A percentile compares a stretch with the other conserved stretches of the same genome.
These are phyloP conservation scores for Holothuria leucospilota DNA, from an alignment of 53 echinoderm and acorn worm genomes.

Conservation along the genomic window DNA sequence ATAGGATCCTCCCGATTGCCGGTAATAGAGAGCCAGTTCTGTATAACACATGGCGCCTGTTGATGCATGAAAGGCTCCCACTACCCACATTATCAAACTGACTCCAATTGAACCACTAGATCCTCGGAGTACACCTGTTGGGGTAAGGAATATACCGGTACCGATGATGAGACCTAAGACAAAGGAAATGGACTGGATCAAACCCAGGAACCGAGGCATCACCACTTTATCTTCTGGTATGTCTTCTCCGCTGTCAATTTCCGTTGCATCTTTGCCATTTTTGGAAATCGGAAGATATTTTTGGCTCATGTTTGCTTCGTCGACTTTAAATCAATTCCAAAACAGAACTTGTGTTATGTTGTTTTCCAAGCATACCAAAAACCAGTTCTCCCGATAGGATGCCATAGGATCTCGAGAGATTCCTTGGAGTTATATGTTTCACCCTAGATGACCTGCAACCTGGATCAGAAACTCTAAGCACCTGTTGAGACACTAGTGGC, in stretches of 20 bases:
- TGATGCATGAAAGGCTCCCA: background rate
- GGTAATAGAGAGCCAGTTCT: constrained; percentile 12
- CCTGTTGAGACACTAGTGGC: too few relatives aligned
- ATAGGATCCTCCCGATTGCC: background rate
- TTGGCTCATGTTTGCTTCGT: too few relatives aligned
- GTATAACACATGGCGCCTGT: constrained; percentile 13
- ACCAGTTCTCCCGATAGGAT: too few relatives aligned
- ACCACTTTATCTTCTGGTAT: background rate
- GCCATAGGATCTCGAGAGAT: too few relatives aligned
- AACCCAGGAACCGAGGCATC: background rate
- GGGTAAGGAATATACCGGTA: constrained; percentile 8
- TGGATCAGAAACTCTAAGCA: too few relatives aligned
- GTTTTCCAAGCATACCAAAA: too few relatives aligned
- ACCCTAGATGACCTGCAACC: too few relatives aligned
- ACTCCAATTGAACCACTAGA: background rate
- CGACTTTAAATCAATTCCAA: too few relatives aligned
- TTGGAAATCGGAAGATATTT: too few relatives aligned
- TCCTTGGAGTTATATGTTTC: too few relatives aligned
- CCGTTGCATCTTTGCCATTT: background rate
- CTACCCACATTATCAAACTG: background rate
- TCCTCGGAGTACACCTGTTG: background rate
- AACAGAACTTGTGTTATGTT: too few relatives aligned
- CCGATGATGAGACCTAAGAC: background rate
- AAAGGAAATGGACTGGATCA: background rate
- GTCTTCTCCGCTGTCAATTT: background rate